phyloP scores from a whole-genome alignment of 2,113 vertebrate species.

The Erinaceus europaeus region DNA sequence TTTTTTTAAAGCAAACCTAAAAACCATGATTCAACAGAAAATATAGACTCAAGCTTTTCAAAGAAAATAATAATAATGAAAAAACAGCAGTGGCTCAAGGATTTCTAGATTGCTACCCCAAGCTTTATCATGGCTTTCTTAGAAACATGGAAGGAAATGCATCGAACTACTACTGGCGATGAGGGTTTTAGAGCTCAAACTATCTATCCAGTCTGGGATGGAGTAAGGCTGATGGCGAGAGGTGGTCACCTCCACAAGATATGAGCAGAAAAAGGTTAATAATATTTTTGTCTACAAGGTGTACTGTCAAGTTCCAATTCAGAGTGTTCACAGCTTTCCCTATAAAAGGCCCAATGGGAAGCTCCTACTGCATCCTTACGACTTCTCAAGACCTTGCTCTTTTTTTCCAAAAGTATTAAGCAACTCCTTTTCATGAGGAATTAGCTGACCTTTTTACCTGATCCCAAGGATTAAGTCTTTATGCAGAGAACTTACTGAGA shows the following conservation, averaged over 20 bases:
- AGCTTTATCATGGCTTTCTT: conserved; percentile 35
- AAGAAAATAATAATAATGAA: conserved; percentile 33
- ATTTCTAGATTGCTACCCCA: conserved; percentile 40
- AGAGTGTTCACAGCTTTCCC: conserved; percentile 33
- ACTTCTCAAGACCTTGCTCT: conserved; percentile 19
- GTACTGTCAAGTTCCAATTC: conserved; percentile 11
- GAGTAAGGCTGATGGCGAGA: conserved; percentile 67
- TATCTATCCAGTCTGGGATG: conserved; percentile 44
- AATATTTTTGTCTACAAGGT: conserved; percentile 23
- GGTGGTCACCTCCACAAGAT: conserved; percentile 51
- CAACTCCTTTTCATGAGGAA: not conserved
- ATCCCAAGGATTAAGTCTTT: conserved; percentile 32
- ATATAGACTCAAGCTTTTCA: conserved; percentile 46
- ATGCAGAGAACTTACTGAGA: conserved; percentile 46
- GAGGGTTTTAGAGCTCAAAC: conserved; percentile 59
- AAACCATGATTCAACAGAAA: conserved; percentile 65
- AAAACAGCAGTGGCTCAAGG: conserved; percentile 25
- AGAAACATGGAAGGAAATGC: conserved; percentile 39
- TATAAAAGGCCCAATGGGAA: conserved; percentile 49
- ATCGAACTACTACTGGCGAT: not conserved
- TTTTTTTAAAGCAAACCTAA: conserved; percentile 11
- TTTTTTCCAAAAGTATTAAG: conserved; percentile 9
- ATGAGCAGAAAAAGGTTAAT: conserved; percentile 31
- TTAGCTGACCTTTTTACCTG: not conserved
- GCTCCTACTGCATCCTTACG: conserved; percentile 33